Evolutionary conservation across 2,888 invertebrate genomes (phyloP).

Genomic region (Penaeus monodon): DNA sequence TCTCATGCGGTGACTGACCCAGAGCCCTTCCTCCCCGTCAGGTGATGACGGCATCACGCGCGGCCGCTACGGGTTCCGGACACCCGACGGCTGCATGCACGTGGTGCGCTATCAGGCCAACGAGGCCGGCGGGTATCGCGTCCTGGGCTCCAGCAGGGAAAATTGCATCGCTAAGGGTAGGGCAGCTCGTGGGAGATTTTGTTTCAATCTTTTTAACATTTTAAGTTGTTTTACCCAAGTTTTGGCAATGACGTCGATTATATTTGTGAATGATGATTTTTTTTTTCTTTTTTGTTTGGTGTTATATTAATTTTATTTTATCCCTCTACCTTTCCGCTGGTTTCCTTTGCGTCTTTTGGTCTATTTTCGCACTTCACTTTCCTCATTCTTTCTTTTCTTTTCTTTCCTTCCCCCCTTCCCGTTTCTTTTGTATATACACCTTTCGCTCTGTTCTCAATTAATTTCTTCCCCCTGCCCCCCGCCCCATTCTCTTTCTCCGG

Average conservation of each 20-base stretch:
- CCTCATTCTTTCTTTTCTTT: background rate
- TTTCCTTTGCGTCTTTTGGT: too few species aligned
- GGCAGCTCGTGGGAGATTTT: background rate
- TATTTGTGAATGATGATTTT: too few species aligned
- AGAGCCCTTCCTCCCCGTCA: conserved; percentile 11
- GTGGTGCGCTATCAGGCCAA: conserved; percentile 51
- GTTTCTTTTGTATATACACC: background rate
- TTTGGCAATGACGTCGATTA: too few species aligned
- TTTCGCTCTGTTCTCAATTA: too few species aligned
- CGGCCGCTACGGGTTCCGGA: conserved; percentile 60
- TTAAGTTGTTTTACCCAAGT: too few species aligned
- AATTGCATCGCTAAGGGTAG: conserved; percentile 42
- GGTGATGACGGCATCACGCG: conserved; percentile 45
- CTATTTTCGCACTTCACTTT: too few species aligned
- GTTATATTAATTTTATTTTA: too few species aligned
- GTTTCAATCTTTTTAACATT: background rate
- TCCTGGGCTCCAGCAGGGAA: conserved; percentile 52
- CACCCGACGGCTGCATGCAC: conserved; percentile 61
- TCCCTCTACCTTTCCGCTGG: too few species aligned
- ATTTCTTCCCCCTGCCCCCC: too few species aligned
- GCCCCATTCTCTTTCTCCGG: background rate
- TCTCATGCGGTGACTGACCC: background rate
- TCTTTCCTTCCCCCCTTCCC: background rate
- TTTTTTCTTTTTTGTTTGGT: too few species aligned
- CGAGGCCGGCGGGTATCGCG: conserved; percentile 46